phyloP scores from a whole-genome alignment of 2,797 vertebrate genomes.

The Esox masquinongy region DNA sequence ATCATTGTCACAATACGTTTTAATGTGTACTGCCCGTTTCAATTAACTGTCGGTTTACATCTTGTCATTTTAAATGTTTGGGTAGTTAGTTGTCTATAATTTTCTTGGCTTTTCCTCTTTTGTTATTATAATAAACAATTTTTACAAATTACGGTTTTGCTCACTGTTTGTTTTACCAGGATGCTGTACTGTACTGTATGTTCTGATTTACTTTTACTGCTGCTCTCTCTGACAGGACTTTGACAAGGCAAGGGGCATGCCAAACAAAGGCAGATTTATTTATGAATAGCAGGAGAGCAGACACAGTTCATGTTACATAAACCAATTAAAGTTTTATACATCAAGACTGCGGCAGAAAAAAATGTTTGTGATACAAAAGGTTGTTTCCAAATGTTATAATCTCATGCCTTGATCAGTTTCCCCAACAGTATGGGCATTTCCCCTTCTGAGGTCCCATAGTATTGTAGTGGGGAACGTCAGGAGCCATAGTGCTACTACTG shows the following conservation, averaged over 20 bases:
- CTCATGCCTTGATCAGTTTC: neutral
- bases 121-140: too few relatives aligned
- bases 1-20: too few relatives aligned
- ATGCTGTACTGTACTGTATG: too few relatives aligned
- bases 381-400: neutral
- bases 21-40: too few relatives aligned
- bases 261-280: neutral
- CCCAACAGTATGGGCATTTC: neutral
- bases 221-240: too few relatives aligned
- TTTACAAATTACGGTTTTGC: too few relatives aligned
- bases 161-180: too few relatives aligned
- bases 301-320: neutral
- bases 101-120: too few relatives aligned
- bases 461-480: neutral
- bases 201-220: too few relatives aligned
- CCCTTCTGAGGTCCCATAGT: neutral
- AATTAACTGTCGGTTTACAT: too few relatives aligned
- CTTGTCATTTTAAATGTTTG: too few relatives aligned
- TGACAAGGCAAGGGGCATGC: neutral
- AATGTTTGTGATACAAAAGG: neutral
- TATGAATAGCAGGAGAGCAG: neutral
- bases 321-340: neutral
- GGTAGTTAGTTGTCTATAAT: too few relatives aligned
- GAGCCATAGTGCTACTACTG: neutral
- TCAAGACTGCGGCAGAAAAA: neutral